phyloP scores from a whole-genome alignment of 2,888 invertebrate genomes.

The Lepidocyrtoides sp. region DNA sequence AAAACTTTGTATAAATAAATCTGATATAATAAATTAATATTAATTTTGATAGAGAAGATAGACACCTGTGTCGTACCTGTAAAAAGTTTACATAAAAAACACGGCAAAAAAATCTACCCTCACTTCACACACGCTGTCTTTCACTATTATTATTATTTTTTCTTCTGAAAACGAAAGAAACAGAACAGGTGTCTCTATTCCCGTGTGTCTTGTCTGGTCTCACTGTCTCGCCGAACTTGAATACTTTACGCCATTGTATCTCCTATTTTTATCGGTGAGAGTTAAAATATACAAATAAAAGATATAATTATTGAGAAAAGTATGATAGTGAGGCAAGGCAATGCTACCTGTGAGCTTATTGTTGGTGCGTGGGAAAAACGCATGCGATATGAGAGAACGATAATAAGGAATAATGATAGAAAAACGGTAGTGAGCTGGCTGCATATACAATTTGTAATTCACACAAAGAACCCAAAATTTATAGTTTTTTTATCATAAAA shows the following conservation, averaged over 20 bases:
- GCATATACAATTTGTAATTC: no score
- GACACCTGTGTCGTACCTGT: not conserved
- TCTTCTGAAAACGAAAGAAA: not conserved
- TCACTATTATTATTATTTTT: not conserved
- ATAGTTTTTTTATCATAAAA: no score
- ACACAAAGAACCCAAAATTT: no score
- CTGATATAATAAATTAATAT: not conserved
- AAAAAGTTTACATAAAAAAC: not conserved
- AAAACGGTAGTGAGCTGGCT: no score
- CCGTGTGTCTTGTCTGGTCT: not conserved
- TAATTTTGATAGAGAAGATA: not conserved
- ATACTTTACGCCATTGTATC: not conserved
- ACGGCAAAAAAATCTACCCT: no score
- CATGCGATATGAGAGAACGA: not conserved
- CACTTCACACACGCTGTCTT: not conserved
- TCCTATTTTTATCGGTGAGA: not conserved
- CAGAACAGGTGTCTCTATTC: conserved; percentile 28
- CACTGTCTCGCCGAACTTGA: no score
- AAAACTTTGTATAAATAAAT: no score
- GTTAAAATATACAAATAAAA: not conserved
- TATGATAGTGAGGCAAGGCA: not conserved
- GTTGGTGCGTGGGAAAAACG: conserved; percentile 26
- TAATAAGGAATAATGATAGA: not conserved
- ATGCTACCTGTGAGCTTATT: not conserved
- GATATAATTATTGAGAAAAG: not conserved